Percentiles rank a stretch among this genome's conserved stretches.
These are phyloP conservation scores for Pseudomyrmex sp. DNA, from an alignment of 1,140 invertebrate species.

Conservation along the genomic window DNA sequence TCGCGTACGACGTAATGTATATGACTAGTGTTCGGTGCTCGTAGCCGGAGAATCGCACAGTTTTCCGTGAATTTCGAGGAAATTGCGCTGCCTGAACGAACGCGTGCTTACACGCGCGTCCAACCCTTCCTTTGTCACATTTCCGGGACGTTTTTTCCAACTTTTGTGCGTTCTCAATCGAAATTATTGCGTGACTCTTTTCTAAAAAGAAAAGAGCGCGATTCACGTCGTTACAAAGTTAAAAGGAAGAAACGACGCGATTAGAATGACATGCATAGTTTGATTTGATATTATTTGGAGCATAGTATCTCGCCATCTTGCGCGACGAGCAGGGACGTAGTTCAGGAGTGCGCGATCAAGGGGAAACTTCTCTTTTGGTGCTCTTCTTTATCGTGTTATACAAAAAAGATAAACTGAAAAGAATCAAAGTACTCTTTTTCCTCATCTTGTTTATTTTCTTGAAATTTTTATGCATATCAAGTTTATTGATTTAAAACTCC, in stretches of 20 bases:
- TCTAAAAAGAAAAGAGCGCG: background rate
- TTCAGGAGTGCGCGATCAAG: background rate
- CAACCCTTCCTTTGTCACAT: slow-evolving; percentile 69
- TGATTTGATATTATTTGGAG: slow-evolving; percentile 27
- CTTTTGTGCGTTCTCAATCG: too few species aligned
- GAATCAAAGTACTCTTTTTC: too few species aligned
- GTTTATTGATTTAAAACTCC: too few species aligned
- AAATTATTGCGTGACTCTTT: background rate
- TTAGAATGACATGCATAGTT: background rate
- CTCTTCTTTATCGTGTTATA: background rate
- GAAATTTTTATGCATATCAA: too few species aligned
- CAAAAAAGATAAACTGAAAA: background rate
- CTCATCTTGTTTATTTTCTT: too few species aligned
- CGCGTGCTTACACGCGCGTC: slow-evolving; percentile 76
- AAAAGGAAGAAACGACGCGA: background rate
- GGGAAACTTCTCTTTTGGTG: too few species aligned
- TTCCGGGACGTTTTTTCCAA: slow-evolving; percentile 45
- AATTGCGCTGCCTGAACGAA: slow-evolving; percentile 71
- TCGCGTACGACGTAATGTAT: slow-evolving; percentile 46
- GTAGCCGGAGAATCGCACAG: slow-evolving; percentile 53
- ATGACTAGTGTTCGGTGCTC: slow-evolving; percentile 72
- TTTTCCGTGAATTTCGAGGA: slow-evolving; percentile 18
- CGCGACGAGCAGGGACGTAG: slow-evolving; percentile 16
- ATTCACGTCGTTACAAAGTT: background rate
- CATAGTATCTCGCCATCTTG: slow-evolving; percentile 34